Base-by-base conservation (phyloP, 2,113 vertebrate genomes). In the Laticauda laticaudata region DNA sequence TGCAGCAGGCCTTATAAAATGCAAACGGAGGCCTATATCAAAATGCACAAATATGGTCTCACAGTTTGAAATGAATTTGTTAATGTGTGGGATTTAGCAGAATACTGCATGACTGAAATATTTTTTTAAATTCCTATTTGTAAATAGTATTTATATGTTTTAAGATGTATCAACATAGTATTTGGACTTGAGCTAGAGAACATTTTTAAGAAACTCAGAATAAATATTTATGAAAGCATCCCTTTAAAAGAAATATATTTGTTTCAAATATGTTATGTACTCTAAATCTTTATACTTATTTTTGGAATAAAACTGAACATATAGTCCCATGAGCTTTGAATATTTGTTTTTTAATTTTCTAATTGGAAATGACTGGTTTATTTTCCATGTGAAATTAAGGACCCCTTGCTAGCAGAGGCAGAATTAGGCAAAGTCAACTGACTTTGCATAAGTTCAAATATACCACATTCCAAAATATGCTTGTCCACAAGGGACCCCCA, bases 401-500 rank as follows among this genome's bases (percentile, higher is more conserved):
- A 87, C 2, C 21, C 92, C 4, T 93, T 14, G 81, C 3, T 88
- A 6, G 43, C 15, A 59, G 86, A 53, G 53, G n/a, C 86, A 64
- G 92, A 61, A 21, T 24, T 21, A 56, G 14, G 26, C 43, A 48
- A 39, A 39, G 86, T 90, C 0, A 64, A 14, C 29, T 14, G n/a
- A 64, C 29, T 64, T 64, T 64, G 26, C 61, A n/a, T 14, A 64
- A 29, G 12, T 86, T 26, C 20, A 59, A 18, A 54, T 55, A 55
- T 56, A 54, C 75, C 43, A 45, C 93, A 94, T 92, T 91, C 75
- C 34, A 59, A 1, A 7, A 94, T 69, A 39, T n/a, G 21, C 14
- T 23, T 94, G 94, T 92, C 97, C 97, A 97, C 94, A 96, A 88
- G 96, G 89, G 96, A 96, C 97, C 94, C 95, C 97, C 96, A 97